A percentile compares a stretch with the other conserved stretches of the same genome.
Evolutionary conservation across 2,797 vertebrate genomes (phyloP).

Genomic region (Rhodeus uyekii): DNA sequence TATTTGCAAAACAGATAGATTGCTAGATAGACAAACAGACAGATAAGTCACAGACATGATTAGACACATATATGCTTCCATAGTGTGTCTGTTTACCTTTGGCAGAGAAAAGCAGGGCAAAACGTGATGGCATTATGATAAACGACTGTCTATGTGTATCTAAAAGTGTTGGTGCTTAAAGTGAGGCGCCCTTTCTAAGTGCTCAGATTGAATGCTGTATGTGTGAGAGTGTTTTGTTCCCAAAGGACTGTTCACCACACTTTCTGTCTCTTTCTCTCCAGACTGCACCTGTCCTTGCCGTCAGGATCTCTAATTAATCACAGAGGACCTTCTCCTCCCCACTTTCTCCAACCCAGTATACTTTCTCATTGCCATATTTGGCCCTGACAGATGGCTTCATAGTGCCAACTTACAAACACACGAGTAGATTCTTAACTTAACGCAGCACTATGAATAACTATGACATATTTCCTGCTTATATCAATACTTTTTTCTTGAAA

Average conservation of each 20-base stretch:
- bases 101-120: not conserved
- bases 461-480: not conserved
- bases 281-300: constrained; percentile 51
- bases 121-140: not conserved
- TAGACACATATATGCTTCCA: not conserved
- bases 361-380: constrained; percentile 39
- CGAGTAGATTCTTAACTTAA: constrained; percentile 15
- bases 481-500: not conserved
- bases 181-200: constrained; percentile 18
- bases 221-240: constrained; percentile 27
- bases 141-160: not conserved
- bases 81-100: not conserved
- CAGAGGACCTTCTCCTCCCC: constrained; percentile 40
- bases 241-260: constrained; percentile 25
- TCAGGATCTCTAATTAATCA: constrained; percentile 52
- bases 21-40: not conserved
- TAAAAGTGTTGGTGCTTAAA: constrained; percentile 9
- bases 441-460: constrained; percentile 4
- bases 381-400: constrained; percentile 37
- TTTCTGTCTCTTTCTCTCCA: constrained; percentile 42
- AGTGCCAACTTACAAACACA: constrained; percentile 11
- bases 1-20: not conserved
- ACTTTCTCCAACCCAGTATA: constrained; percentile 14
- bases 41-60: not conserved
- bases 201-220: constrained; percentile 6